A percentile compares a stretch with the other conserved stretches of the same genome.
phyloP scores from a whole-genome alignment of 2,888 invertebrate species.

The Ommatoiulus sabulosus region DNA sequence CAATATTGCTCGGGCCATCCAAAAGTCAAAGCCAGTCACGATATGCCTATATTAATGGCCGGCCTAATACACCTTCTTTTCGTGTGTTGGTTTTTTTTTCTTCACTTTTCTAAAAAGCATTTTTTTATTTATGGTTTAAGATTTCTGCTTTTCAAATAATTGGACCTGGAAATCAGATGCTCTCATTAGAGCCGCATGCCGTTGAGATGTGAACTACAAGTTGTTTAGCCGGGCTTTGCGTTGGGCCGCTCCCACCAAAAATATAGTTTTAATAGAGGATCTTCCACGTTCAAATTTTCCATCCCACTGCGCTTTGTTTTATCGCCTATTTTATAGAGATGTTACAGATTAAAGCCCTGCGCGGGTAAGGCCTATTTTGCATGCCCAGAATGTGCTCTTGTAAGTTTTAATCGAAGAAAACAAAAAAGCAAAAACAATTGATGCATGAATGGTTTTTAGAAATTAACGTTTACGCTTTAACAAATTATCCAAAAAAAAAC shows the following conservation, averaged over 20 bases:
- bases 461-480: no score
- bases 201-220: neutral
- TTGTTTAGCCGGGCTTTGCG: neutral
- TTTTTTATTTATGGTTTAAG: constrained; percentile 11
- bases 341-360: neutral
- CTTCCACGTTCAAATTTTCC: neutral
- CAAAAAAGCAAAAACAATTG: no score
- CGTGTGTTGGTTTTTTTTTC: neutral
- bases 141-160: constrained; percentile 11
- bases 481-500: no score
- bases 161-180: constrained; percentile 12
- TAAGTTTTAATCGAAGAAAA: neutral
- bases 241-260: neutral
- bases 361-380: neutral
- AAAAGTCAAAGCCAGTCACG: constrained; percentile 49
- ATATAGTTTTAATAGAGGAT: neutral
- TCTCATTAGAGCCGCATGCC: constrained; percentile 6
- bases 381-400: neutral
- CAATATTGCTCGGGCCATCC: constrained; percentile 37
- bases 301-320: neutral
- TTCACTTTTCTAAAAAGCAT: neutral
- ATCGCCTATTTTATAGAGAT: neutral
- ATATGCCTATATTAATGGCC: constrained; percentile 47
- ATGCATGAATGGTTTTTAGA: no score
- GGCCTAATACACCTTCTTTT: constrained; percentile 32